Percentiles rank a stretch among this genome's conserved stretches.
Conservation (phyloP, 2,888 invertebrate genomes). For the Cotesia congregata region DNA sequence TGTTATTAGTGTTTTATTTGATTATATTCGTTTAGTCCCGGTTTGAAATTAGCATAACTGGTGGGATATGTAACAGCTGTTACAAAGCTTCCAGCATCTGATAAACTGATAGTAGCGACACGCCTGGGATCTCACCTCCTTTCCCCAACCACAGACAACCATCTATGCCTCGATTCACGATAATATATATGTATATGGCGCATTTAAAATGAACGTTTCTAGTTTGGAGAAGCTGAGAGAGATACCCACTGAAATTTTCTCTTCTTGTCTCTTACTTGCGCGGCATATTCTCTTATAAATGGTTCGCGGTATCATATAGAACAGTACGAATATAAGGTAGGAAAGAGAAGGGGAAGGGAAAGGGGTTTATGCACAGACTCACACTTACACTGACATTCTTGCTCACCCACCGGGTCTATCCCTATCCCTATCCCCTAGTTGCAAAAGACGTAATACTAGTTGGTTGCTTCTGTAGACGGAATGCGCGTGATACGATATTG, state of each 20-base stretch:
- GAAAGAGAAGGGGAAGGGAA: too few relatives aligned
- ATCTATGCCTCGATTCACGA: neutral
- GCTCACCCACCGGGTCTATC: neutral
- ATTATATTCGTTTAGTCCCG: conserved; percentile 41
- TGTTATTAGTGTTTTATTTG: conserved; percentile 15
- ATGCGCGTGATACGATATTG: conserved; percentile 55
- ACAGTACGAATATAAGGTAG: too few relatives aligned
- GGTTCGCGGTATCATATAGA: neutral
- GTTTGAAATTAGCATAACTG: conserved; percentile 65
- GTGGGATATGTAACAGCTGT: conserved; percentile 63
- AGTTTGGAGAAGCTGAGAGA: neutral
- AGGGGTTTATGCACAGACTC: neutral
- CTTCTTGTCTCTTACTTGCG: neutral
- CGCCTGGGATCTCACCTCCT: conserved; percentile 45
- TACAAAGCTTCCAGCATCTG: conserved; percentile 57
- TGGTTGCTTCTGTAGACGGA: conserved; percentile 10
- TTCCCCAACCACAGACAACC: conserved; percentile 23
- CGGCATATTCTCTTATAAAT: neutral
- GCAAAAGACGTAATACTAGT: neutral
- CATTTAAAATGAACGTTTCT: conserved; percentile 4
- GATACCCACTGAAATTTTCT: neutral
- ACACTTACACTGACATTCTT: neutral
- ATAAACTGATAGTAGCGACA: conserved; percentile 68
- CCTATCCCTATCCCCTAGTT: neutral
- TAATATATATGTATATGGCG: neutral